Base-by-base conservation (phyloP, 92 coral and sea anemone species). In the Umimayanthus kanabou region DNA sequence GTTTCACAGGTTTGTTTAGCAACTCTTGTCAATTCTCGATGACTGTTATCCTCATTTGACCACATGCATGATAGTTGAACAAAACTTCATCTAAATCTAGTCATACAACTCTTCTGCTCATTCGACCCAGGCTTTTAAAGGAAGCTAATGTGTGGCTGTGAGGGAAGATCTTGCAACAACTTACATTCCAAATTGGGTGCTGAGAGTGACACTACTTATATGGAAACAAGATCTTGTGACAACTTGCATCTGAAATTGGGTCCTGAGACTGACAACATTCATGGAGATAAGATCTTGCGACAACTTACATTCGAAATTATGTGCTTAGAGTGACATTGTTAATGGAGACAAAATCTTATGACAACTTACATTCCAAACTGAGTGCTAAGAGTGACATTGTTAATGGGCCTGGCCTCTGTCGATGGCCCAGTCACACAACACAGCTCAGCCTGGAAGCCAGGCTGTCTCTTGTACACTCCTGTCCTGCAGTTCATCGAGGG, bases 181-280 rank as follows among this genome's bases (percentile, higher is more conserved):
- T 91, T 90, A 97, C 99, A 97, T 91, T 89, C 99, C 99, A 89
- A 95, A 93, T 72, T 96, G 96, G 14, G 99, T 94, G 92, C 99
- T 97, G 57, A 92, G 89, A 10, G 96, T 86, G 45, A 97, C 91
- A 65, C 37, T 33, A 33, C 37, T 33, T 33, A 33, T 0, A 33
- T 33, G 37, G 37, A 33, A 33, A 42, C 45, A 42, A 42, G 6
- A 42, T 3, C 45, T 42, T 42, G 45, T 42, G 45, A 42, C 45
- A 42, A 42, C 45, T 4, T 42, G 26, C 73, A n/a, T 16, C 98
- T 85, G 93, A 87, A 93, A 93, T 71, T 96, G 96, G 13, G 99
- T 93, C 91, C 99, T 97, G 65, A 92, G 88, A 9, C 95, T 86
- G 53, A 97, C 90, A 65, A 77, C 84, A 73, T 94, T 91, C 47